phyloP scores from a whole-genome alignment of 2,113 vertebrate species.

The Orycteropus afer region DNA sequence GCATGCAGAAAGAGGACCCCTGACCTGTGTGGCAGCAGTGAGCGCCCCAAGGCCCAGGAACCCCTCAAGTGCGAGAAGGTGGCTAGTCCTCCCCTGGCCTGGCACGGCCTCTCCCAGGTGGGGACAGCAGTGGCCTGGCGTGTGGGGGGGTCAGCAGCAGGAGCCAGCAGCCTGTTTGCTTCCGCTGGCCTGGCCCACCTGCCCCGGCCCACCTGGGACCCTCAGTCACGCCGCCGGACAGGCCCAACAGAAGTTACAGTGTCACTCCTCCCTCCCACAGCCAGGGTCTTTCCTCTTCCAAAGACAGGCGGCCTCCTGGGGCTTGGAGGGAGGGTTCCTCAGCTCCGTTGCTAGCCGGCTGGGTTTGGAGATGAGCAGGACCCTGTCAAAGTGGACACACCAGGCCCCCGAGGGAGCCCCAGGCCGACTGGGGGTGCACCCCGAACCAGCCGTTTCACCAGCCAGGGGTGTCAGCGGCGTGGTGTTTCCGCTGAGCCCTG shows the following conservation, averaged over 20 bases:
- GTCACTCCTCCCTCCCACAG: too few relatives aligned
- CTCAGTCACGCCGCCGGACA: background rate
- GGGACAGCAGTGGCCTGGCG: background rate
- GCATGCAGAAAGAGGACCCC: background rate
- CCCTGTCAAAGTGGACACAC: too few relatives aligned
- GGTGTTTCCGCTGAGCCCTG: too few relatives aligned
- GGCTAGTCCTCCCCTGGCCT: background rate
- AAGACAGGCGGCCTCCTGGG: background rate
- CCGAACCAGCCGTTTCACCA: background rate
- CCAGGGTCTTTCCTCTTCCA: background rate
- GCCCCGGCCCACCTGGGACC: background rate
- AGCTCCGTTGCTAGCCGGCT: too few relatives aligned
- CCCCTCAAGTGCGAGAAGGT: background rate
- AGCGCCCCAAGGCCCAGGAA: background rate
- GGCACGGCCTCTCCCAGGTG: background rate
- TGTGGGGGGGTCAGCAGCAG: too few relatives aligned
- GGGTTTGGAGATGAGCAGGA: too few relatives aligned
- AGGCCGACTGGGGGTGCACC: too few relatives aligned
- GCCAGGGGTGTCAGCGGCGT: fast-evolving
- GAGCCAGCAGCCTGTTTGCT: background rate
- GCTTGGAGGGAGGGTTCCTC: too few relatives aligned
- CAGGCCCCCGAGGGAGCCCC: too few relatives aligned
- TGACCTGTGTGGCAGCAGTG: background rate
- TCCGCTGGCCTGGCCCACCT: background rate
- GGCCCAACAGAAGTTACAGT: background rate